Conservation (phyloP, 2,113 vertebrate species). For the Sminthopsis crassicaudata region DNA sequence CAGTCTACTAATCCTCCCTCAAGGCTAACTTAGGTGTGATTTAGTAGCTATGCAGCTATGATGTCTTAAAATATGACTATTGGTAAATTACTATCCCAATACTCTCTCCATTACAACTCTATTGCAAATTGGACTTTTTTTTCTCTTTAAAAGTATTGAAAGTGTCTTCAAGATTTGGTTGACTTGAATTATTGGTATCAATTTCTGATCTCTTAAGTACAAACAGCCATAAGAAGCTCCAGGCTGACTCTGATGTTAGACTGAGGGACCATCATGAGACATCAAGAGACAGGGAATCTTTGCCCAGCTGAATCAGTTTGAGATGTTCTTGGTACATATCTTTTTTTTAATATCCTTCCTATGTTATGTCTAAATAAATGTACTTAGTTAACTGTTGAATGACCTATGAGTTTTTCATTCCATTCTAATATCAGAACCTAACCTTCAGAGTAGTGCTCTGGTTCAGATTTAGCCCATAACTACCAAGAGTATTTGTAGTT, state of each 20-base stretch:
- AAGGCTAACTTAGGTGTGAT: background rate
- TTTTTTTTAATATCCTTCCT: background rate
- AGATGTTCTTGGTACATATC: background rate
- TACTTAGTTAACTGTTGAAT: background rate
- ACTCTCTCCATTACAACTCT: background rate
- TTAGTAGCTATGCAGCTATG: background rate
- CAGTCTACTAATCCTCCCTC: background rate
- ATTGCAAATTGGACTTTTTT: background rate
- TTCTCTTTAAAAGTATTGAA: background rate
- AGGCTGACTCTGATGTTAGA: background rate
- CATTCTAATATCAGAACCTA: background rate
- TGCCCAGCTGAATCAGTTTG: background rate
- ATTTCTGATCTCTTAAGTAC: background rate
- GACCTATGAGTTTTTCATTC: background rate
- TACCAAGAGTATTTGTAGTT: background rate
- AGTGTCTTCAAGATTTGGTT: background rate
- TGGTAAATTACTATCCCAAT: background rate
- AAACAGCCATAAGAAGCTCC: background rate
- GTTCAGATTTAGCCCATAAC: background rate
- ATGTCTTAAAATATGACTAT: background rate
- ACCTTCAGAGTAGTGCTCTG: background rate
- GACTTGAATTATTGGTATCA: background rate
- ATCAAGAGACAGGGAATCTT: background rate
- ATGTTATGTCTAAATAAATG: background rate
- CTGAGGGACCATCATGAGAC: background rate